These are phyloP conservation scores for Steinernema khuongi DNA, from an alignment of 1,140 invertebrate species.

Conservation along the genomic window DNA sequence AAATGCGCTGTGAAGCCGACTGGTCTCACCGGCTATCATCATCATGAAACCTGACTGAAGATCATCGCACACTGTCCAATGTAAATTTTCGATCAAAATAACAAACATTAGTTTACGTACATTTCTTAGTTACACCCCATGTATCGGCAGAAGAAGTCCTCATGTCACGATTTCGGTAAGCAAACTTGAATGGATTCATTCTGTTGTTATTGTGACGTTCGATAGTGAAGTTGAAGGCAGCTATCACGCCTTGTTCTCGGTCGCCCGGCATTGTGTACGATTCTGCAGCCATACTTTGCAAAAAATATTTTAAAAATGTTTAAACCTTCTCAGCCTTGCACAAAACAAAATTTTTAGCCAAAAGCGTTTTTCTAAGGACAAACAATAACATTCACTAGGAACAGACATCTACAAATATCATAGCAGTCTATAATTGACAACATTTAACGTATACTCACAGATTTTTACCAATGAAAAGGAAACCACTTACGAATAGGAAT, in stretches of 20 bases:
- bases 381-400: background rate
- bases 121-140: conserved; percentile 46
- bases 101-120: too few relatives aligned
- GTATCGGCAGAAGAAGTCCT: conserved; percentile 42
- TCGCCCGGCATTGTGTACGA: conserved; percentile 44
- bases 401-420: too few relatives aligned
- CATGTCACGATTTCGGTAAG: conserved; percentile 38
- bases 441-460: too few relatives aligned
- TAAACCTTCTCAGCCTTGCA: too few relatives aligned
- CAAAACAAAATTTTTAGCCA: too few relatives aligned
- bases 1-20: conserved; percentile 44
- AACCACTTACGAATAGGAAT: conserved; percentile 45
- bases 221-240: conserved; percentile 42
- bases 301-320: background rate
- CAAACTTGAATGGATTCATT: conserved; percentile 40
- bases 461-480: background rate
- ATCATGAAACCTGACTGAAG: conserved; percentile 50
- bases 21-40: conserved; percentile 44
- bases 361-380: too few relatives aligned
- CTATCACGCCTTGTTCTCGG: conserved; percentile 41
- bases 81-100: background rate
- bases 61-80: conserved; percentile 41
- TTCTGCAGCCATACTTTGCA: too few relatives aligned
- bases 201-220: conserved; percentile 36
- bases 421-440: too few relatives aligned